phyloP scores from a whole-genome alignment of 1,140 invertebrate genomes.

The Neodiprion lecontei region DNA sequence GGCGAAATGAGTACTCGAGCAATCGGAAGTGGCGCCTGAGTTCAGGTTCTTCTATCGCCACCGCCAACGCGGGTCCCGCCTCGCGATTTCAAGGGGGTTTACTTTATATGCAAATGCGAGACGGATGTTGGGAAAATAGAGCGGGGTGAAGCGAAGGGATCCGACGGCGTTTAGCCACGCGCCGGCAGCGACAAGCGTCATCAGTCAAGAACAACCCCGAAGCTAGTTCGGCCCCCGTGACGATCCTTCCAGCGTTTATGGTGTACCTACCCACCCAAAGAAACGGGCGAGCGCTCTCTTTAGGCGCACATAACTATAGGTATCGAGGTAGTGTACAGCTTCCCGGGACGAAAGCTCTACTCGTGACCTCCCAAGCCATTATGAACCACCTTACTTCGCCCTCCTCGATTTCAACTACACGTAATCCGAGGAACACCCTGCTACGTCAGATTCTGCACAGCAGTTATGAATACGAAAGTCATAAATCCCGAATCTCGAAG shows the following conservation, averaged over 20 bases:
- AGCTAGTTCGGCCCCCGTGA: neutral
- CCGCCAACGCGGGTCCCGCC: neutral
- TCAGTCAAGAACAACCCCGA: constrained; percentile 6
- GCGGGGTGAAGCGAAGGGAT: constrained; percentile 25
- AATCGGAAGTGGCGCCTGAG: constrained; percentile 41
- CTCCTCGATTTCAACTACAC: neutral
- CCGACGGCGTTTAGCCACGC: constrained; percentile 31
- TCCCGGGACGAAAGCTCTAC: too few species aligned
- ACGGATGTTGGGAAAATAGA: constrained; percentile 23
- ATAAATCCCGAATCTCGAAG: neutral
- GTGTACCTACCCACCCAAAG: neutral
- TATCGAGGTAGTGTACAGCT: too few species aligned
- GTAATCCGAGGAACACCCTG: neutral
- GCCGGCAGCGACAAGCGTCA: constrained; percentile 8
- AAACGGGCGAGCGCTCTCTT: neutral
- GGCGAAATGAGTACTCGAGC: constrained; percentile 47
- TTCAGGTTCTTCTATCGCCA: constrained; percentile 8
- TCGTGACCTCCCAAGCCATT: too few species aligned
- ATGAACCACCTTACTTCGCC: too few species aligned
- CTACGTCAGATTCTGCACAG: neutral
- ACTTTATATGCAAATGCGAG: constrained; percentile 41
- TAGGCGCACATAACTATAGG: neutral
- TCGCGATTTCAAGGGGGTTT: constrained; percentile 26
- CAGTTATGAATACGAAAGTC: neutral
- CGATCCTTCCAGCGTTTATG: neutral